Evolutionary conservation across 2,888 invertebrate genomes (phyloP).

Genomic region (Andrena camellia): DNA sequence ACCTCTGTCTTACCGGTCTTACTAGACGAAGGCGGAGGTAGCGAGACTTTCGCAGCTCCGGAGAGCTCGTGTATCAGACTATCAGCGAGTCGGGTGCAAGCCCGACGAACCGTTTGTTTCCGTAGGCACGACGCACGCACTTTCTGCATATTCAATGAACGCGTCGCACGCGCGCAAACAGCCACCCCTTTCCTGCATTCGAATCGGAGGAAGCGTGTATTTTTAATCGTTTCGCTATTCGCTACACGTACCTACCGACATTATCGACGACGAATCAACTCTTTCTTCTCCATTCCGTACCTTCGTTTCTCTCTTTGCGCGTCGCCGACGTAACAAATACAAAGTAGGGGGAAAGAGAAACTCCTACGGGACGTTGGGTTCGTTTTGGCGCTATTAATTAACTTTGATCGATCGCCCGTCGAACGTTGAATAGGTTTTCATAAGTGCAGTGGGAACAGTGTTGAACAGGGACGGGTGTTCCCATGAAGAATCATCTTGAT

Average conservation of each 20-base stretch:
- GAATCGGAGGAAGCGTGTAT: not conserved
- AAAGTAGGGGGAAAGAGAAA: not conserved
- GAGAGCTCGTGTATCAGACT: constrained; percentile 4
- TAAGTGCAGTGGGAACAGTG: not conserved
- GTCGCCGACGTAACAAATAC: not conserved
- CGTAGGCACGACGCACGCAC: constrained; percentile 38
- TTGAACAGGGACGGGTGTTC: not conserved
- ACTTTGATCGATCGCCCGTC: not conserved
- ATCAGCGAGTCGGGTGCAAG: constrained; percentile 26
- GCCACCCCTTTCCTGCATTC: constrained; percentile 13
- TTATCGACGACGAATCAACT: constrained; percentile 34
- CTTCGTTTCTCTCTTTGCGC: not conserved
- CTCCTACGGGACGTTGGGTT: not conserved
- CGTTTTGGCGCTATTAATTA: constrained; percentile 6
- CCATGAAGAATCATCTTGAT: constrained; percentile 16
- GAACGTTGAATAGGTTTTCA: not conserved
- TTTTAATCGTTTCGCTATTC: constrained; percentile 31
- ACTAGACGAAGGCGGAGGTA: not conserved
- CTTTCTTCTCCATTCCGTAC: not conserved
- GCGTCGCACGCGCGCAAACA: constrained; percentile 33
- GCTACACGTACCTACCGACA: constrained; percentile 22
- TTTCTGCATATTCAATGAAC: constrained; percentile 54
- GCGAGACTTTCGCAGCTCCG: constrained; percentile 19
- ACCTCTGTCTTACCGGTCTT: not conserved
- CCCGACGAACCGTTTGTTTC: constrained; percentile 39